phyloP scores from a whole-genome alignment of 2,797 vertebrate genomes.

The Aeoliscus strigatus region DNA sequence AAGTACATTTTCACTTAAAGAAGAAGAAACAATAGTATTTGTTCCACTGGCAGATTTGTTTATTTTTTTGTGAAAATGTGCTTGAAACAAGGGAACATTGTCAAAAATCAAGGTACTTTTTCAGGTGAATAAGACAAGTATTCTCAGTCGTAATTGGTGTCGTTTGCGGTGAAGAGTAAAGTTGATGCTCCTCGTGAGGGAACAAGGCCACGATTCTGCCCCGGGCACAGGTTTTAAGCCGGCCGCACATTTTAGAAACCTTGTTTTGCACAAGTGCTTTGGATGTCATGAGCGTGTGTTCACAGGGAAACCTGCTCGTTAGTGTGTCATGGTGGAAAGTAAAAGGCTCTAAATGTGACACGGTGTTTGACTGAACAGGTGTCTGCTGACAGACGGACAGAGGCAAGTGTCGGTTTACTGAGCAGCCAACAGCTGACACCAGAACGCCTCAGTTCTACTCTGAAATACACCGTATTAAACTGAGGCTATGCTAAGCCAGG shows the following conservation, averaged over 20 bases:
- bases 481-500: too few relatives aligned
- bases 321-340: conserved; percentile 22
- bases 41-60: too few relatives aligned
- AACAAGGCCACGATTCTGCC: conserved; percentile 10
- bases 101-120: too few relatives aligned
- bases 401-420: conserved; percentile 29
- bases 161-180: too few relatives aligned
- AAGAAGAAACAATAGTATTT: too few relatives aligned
- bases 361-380: conserved; percentile 22
- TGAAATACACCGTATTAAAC: too few relatives aligned
- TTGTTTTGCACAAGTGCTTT: conserved; percentile 31
- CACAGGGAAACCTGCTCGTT: conserved; percentile 30
- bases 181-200: conserved; percentile 13
- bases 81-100: too few relatives aligned
- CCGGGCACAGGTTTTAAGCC: conserved; percentile 9
- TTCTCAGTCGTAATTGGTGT: too few relatives aligned
- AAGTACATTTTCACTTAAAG: too few relatives aligned
- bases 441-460: too few relatives aligned
- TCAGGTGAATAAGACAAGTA: too few relatives aligned
- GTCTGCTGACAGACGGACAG: conserved; percentile 12
- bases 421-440: conserved; percentile 2
- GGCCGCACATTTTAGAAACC: conserved; percentile 18
- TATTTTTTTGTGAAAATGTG: too few relatives aligned
- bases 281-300: conserved; percentile 42
- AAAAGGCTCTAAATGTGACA: conserved; percentile 37